These are phyloP conservation scores for Silurus meridionalis DNA, from an alignment of 2,113 vertebrate species.

Conservation along the genomic window DNA sequence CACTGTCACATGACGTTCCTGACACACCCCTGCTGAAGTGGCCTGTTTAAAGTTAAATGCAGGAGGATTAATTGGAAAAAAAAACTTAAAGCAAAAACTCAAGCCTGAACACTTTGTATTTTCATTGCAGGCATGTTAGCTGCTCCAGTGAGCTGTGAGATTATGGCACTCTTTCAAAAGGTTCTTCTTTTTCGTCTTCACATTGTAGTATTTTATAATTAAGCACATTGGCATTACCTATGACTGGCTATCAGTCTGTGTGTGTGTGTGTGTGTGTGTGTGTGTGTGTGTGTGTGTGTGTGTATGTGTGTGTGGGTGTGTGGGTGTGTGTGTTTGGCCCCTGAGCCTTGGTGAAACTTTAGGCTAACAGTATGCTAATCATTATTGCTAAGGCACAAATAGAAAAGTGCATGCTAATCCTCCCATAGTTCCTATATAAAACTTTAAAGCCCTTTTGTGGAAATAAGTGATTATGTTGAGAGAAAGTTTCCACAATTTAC, in stretches of 20 bases:
- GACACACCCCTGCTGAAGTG: neutral
- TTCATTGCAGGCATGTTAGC: slow-evolving; percentile 35
- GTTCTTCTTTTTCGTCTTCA: neutral
- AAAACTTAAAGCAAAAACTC: neutral
- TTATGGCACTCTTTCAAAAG: neutral
- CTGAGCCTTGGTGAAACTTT: neutral
- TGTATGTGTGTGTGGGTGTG: neutral
- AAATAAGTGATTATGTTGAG: neutral
- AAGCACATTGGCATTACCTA: neutral
- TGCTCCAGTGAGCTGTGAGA: slow-evolving; percentile 28
- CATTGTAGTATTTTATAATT: neutral
- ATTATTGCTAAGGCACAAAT: slow-evolving; percentile 6
- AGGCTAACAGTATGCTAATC: slow-evolving; percentile 13
- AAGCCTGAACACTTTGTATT: slow-evolving; percentile 40
- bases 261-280: neutral
- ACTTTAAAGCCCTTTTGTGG: slow-evolving; percentile 8
- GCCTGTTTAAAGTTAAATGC: neutral
- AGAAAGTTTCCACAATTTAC: slow-evolving; percentile 14
- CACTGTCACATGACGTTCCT: neutral
- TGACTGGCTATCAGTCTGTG: slow-evolving; percentile 4
- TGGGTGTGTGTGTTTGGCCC: too few relatives aligned
- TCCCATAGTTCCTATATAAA: slow-evolving; percentile 10
- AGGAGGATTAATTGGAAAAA: neutral
- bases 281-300: too few relatives aligned
- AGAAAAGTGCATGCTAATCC: slow-evolving; percentile 2